Conservation (phyloP, 2,113 vertebrate genomes). For the Bolborhynchus lineola region DNA sequence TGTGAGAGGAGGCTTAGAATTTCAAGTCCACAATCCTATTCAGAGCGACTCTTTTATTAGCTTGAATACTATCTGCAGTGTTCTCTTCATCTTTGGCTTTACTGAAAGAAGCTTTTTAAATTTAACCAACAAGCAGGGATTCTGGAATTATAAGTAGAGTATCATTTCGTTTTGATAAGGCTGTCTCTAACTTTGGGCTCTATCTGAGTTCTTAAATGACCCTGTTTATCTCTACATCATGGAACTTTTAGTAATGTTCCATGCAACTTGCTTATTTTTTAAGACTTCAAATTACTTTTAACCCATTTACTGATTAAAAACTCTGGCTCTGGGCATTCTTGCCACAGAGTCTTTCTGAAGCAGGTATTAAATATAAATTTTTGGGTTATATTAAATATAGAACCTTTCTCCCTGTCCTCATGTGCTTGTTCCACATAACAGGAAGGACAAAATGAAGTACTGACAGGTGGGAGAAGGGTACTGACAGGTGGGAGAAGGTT, state of each 20-base stretch:
- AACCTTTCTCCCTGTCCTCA: background rate
- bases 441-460: background rate
- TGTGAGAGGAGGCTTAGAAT: slow-evolving; percentile 75
- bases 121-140: slow-evolving; percentile 53
- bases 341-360: background rate
- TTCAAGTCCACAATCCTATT: slow-evolving; percentile 77
- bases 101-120: slow-evolving; percentile 79
- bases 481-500: background rate
- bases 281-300: slow-evolving; percentile 7
- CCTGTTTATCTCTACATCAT: slow-evolving; percentile 7
- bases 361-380: background rate
- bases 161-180: slow-evolving; percentile 73
- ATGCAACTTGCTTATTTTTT: slow-evolving; percentile 29
- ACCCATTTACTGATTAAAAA: background rate
- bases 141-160: slow-evolving; percentile 55
- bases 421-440: background rate
- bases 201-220: slow-evolving; percentile 72
- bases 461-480: background rate
- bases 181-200: slow-evolving; percentile 38
- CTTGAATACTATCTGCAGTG: slow-evolving; percentile 60
- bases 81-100: slow-evolving; percentile 65
- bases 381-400: background rate
- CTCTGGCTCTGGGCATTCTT: background rate
- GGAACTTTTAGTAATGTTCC: slow-evolving; percentile 55
- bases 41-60: slow-evolving; percentile 68